phyloP scores from a whole-genome alignment of 1,140 invertebrate genomes.

The Lepidurus arcticus region DNA sequence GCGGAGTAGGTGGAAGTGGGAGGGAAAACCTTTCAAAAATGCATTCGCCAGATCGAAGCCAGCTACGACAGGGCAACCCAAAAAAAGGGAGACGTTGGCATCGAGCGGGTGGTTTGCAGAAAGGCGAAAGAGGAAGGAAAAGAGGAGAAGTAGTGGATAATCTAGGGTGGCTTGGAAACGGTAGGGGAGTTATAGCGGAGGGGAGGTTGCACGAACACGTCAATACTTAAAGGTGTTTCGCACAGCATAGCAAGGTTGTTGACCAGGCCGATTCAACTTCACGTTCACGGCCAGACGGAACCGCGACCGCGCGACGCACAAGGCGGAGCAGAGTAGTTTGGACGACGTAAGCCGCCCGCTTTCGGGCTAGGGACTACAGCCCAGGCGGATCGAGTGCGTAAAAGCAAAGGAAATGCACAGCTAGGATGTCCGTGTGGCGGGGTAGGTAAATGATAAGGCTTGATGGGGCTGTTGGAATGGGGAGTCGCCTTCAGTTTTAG shows the following conservation, averaged over 20 bases:
- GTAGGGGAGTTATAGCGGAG: neutral
- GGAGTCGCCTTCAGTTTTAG: neutral
- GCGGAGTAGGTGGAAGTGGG: neutral
- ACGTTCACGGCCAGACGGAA: constrained; percentile 17
- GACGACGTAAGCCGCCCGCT: neutral
- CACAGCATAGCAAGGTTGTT: constrained; percentile 18
- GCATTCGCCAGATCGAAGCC: neutral
- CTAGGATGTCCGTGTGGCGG: neutral
- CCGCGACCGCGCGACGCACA: constrained; percentile 10
- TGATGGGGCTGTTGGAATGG: neutral
- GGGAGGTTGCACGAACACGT: constrained; percentile 20
- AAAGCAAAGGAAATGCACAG: neutral
- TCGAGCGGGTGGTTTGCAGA: constrained; percentile 17
- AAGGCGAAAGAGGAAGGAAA: neutral
- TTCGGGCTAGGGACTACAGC: neutral
- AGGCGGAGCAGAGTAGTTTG: constrained; percentile 4
- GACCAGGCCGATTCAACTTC: constrained; percentile 12
- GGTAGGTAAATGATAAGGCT: constrained; percentile 16
- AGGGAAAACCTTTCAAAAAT: constrained; percentile 22
- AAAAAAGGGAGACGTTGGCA: neutral
- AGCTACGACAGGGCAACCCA: neutral
- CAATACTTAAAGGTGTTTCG: constrained; percentile 22
- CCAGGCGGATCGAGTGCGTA: neutral
- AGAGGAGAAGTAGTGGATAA: constrained; percentile 1
- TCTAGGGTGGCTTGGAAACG: neutral